Conservation (phyloP, 2,797 vertebrate species). For the Rallus crepitans region DNA sequence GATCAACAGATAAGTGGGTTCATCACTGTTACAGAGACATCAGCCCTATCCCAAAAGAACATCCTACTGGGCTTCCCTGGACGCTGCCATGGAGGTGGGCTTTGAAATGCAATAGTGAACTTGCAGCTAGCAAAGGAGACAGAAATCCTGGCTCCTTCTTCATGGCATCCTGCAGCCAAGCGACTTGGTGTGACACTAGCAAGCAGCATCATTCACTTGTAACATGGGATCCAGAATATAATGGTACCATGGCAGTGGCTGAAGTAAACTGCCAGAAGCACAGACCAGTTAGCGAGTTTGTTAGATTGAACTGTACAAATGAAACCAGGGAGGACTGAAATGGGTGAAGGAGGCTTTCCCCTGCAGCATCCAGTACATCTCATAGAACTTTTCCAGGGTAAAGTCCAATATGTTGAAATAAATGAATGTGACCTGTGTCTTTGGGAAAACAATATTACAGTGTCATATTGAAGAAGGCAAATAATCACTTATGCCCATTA, state of each 20-base stretch:
- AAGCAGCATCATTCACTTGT: neutral
- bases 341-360: neutral
- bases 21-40: neutral
- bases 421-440: neutral
- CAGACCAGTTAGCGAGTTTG: neutral
- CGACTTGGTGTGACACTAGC: fast-evolving
- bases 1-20: neutral
- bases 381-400: neutral
- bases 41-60: neutral
- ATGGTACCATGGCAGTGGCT: neutral
- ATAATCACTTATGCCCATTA: neutral
- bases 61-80: neutral
- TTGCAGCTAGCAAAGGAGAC: neutral
- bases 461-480: neutral
- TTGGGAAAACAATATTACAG: neutral
- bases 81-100: neutral
- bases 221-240: neutral
- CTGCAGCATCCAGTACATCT: neutral
- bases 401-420: neutral
- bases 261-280: neutral
- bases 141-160: neutral
- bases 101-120: neutral
- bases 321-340: neutral
- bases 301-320: neutral
- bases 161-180: neutral